A percentile compares a stretch with the other conserved stretches of the same genome.
Conservation (phyloP, 2,113 vertebrate species). For the Serinus canaria region DNA sequence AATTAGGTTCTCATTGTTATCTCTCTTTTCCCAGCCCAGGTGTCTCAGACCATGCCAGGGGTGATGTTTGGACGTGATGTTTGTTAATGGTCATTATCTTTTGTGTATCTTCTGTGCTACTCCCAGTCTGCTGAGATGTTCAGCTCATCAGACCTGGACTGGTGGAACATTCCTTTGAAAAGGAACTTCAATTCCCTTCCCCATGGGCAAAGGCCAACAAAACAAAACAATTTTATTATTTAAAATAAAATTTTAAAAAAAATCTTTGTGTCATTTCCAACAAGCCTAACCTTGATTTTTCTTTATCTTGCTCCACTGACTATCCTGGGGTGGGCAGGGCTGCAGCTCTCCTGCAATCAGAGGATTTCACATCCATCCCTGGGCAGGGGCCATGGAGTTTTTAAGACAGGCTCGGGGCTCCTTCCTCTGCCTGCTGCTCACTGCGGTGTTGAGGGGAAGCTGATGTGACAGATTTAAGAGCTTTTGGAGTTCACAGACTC, state of each 20-base stretch:
- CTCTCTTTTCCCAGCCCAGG: background rate
- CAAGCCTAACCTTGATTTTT: background rate
- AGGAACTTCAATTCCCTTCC: background rate
- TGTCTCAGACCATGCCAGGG: background rate
- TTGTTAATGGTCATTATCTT: background rate
- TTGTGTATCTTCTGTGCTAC: background rate
- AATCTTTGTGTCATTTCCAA: background rate
- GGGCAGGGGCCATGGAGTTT: background rate
- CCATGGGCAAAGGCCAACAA: fast-evolving
- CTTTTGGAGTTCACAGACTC: background rate
- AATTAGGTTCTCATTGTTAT: background rate
- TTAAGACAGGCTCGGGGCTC: background rate
- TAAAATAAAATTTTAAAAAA: too few species aligned
- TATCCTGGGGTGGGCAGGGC: background rate
- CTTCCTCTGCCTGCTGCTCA: background rate
- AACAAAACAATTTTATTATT: background rate
- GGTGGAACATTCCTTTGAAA: background rate
- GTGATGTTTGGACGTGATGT: too few species aligned
- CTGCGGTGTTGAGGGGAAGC: background rate
- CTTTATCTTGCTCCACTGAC: background rate
- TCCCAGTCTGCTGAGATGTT: background rate
- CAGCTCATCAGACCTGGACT: background rate
- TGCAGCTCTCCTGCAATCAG: background rate
- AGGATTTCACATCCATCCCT: background rate
- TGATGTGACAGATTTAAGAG: background rate